phyloP scores from a whole-genome alignment of 1,140 invertebrate genomes.

The Nautilus pompilius region DNA sequence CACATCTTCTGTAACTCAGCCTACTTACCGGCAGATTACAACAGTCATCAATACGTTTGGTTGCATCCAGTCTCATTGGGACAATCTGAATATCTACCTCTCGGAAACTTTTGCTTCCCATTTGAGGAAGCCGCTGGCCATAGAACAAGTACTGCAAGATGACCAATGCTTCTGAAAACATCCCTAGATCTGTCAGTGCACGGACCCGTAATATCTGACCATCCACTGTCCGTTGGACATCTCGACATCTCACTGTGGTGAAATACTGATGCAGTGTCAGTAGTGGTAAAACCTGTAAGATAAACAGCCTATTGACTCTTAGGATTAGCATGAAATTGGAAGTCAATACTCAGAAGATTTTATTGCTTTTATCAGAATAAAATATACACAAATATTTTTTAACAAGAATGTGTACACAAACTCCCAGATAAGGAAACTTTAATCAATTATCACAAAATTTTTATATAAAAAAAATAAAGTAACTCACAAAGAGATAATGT shows the following conservation, averaged over 20 bases:
- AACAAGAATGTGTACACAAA: too few species aligned
- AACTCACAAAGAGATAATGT: conserved; percentile 52
- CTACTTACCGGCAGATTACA: conserved; percentile 41
- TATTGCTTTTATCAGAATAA: not conserved
- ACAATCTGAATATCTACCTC: conserved; percentile 40
- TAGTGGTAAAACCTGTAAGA: conserved; percentile 47
- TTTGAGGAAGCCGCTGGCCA: conserved; percentile 51
- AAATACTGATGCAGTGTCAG: conserved; percentile 51
- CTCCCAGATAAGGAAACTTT: too few species aligned
- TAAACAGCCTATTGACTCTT: too few species aligned
- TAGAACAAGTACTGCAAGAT: conserved; percentile 46
- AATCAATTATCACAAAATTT: not conserved
- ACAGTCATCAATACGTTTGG: conserved; percentile 39
- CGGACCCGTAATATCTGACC: conserved; percentile 48
- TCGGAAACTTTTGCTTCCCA: conserved; percentile 47
- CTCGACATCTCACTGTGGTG: conserved; percentile 48
- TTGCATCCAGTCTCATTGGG: conserved; percentile 33
- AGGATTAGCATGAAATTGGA: too few species aligned
- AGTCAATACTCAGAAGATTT: too few species aligned
- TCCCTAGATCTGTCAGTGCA: conserved; percentile 44
- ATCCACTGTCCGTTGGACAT: conserved; percentile 50
- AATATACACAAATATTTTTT: not conserved
- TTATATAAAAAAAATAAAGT: not conserved
- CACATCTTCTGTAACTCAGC: not conserved
- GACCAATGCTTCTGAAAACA: conserved; percentile 47